Conservation (phyloP, 2,113 vertebrate genomes). For the Vulpes ferrilata region DNA sequence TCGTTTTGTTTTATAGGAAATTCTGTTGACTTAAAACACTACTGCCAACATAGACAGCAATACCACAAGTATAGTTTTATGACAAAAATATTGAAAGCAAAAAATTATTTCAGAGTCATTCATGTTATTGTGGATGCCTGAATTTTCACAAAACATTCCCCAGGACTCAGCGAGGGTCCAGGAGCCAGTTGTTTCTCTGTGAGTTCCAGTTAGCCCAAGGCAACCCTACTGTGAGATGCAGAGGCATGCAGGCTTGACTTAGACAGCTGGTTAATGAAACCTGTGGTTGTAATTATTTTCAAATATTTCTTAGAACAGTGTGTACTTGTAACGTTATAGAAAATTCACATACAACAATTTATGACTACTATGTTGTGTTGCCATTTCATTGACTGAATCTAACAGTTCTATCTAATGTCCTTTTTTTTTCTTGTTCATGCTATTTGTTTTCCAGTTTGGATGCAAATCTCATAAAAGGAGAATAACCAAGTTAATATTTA, state of each 20-base stretch:
- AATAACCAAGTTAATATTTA: background rate
- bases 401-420: background rate
- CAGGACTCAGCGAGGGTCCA: background rate
- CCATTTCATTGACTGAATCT: background rate
- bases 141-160: constrained; percentile 33
- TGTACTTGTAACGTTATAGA: background rate
- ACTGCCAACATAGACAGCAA: constrained; percentile 68
- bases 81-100: constrained; percentile 62
- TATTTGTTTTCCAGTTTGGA: constrained; percentile 45
- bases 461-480: background rate
- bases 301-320: background rate
- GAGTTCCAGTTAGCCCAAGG: background rate
- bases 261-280: background rate
- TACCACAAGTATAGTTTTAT: constrained; percentile 46
- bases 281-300: background rate
- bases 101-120: constrained; percentile 15
- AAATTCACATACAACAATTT: background rate
- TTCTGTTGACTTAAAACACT: constrained; percentile 59
- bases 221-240: background rate
- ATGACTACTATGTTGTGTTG: background rate
- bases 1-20: constrained; percentile 80
- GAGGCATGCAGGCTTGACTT: background rate
- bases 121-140: background rate
- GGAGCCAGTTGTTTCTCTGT: background rate
- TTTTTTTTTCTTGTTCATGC: background rate